Base-by-base conservation (phyloP, 2,113 vertebrate genomes). In the Miniopterus natalensis region DNA sequence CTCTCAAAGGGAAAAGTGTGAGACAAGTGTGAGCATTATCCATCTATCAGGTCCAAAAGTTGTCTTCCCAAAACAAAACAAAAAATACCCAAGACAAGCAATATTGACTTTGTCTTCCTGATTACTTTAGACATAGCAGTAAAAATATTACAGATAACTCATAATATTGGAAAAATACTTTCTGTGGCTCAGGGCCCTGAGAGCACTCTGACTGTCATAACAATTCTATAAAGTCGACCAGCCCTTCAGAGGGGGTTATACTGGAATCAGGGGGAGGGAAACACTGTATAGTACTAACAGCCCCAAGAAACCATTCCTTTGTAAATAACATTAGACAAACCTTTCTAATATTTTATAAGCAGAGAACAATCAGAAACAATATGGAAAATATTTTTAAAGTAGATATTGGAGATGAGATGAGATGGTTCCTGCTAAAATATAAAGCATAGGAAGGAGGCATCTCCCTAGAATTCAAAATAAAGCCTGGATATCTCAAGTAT, bases 181-280 rank as follows among this genome's bases (percentile, higher is more conserved):
- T 93, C 27, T 92, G 79, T 77, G 70, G 71, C 65, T 93, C 75
- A 73, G 40, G 49, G 42, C 74, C 40, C 68, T 75, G 70, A 84
- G 61, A 96, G 49, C 49, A 89, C 84, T 90, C 49, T 89, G 74
- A 71, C 78, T 80, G 25, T 92, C 80, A 73, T 68, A 79, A 91
- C 92, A 87, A 97, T 93, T 86, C 51, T 78, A 10, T 49, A 53
- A 96, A 95, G 73, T 79, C 84, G 51, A n/a, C 36, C 83, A 96
- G 79, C 57, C 13, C 45, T 87, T 77, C 83, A 84, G 65, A 77
- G 45, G 55, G 31, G 59, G 77, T 95, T 90, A 88, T 66, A 65
- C 74, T 80, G 61, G 51, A 66, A 85, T 86, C 75, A 77, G 42
- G 55, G 57, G 47, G 61, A 86, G 51, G n/a, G 49, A 63, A 20